Conservation (phyloP, 2,113 vertebrate species). For the Malurus cyaneus region DNA sequence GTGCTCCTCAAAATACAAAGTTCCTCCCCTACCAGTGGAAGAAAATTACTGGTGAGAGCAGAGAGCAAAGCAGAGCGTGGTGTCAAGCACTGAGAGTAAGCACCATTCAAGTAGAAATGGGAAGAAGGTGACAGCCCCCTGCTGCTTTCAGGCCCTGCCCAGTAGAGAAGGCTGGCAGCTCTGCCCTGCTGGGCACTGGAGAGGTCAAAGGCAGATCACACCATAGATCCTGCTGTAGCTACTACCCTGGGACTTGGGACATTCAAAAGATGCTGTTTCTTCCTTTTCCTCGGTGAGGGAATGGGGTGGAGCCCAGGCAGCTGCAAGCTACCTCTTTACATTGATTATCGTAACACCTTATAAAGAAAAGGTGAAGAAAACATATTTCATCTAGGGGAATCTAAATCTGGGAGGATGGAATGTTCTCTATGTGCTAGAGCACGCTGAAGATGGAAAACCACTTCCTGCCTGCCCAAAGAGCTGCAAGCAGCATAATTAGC, state of each 20-base stretch:
- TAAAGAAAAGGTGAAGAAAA: background rate
- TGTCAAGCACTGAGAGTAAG: background rate
- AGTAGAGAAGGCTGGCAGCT: background rate
- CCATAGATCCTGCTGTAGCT: background rate
- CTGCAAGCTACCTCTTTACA: fast-evolving
- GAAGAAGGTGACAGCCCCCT: background rate
- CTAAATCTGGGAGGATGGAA: background rate
- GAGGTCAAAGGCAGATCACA: background rate
- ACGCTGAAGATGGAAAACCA: constrained; percentile 5
- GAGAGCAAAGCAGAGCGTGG: background rate
- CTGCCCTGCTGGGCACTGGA: background rate
- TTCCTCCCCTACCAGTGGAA: background rate
- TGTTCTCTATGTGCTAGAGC: background rate
- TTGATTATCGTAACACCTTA: background rate
- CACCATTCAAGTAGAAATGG: background rate
- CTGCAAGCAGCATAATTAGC: background rate
- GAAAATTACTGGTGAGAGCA: background rate
- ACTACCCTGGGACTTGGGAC: background rate
- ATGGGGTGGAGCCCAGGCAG: background rate
- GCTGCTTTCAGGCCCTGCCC: background rate
- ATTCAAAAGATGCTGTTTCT: background rate
- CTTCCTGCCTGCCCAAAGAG: background rate
- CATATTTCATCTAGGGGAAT: background rate
- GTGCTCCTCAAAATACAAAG: background rate
- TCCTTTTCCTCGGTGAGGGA: background rate